Conservation (phyloP, 2,113 vertebrate species). For the Chiloscyllium plagiosum region DNA sequence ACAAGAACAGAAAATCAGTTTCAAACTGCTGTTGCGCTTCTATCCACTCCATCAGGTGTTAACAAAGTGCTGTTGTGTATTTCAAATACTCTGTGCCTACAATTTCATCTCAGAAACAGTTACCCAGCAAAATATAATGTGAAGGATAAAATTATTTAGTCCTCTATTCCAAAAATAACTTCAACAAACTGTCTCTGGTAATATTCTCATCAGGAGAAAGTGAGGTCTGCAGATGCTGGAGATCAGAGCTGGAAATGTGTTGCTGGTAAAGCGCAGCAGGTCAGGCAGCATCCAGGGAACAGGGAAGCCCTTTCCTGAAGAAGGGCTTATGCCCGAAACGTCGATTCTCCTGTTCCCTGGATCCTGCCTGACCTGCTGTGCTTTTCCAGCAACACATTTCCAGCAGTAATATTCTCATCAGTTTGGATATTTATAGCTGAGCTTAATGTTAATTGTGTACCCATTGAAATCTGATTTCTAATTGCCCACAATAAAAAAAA, state of each 20-base stretch:
- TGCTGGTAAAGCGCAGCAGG: no score
- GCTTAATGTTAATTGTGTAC: background rate
- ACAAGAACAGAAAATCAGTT: background rate
- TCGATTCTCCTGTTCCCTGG: no score
- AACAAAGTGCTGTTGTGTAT: background rate
- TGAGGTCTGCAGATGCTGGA: no score
- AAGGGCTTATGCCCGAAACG: no score
- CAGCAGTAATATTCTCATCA: background rate
- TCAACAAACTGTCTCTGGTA: background rate
- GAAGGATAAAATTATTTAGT: constrained; percentile 12
- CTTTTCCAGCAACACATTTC: no score
- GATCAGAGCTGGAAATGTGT: no score
- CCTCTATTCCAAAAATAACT: background rate
- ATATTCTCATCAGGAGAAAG: background rate
- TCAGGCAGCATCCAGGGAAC: no score
- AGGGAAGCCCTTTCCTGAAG: no score
- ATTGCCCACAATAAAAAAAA: background rate
- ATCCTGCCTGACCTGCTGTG: no score
- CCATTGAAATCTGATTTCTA: background rate
- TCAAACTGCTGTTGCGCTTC: background rate
- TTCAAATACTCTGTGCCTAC: background rate
- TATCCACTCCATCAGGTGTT: background rate
- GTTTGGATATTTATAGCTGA: background rate
- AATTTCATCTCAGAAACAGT: background rate
- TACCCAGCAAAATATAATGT: background rate